A percentile compares a stretch with the other conserved stretches of the same genome.
Evolutionary conservation across 1,140 invertebrate genomes (phyloP).

Genomic region (Mamestra configurata): DNA sequence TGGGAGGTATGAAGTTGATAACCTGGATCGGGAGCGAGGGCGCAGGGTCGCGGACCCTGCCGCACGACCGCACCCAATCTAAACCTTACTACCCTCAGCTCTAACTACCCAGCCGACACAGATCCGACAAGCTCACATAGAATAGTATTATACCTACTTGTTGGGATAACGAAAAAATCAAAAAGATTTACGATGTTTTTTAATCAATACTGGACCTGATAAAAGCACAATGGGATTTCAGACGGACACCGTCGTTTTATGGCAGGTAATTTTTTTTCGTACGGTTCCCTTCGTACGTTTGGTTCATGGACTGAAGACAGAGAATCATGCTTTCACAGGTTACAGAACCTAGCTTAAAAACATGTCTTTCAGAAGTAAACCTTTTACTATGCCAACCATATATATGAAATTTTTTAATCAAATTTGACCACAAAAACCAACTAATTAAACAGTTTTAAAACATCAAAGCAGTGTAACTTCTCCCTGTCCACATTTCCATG

Average conservation of each 20-base stretch:
- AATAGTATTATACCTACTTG: constrained; percentile 19
- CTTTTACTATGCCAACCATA: too few species aligned
- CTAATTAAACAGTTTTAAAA: not conserved
- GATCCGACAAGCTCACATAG: constrained; percentile 46
- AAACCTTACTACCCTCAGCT: constrained; percentile 58
- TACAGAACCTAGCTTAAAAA: too few species aligned
- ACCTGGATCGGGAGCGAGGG: constrained; percentile 84
- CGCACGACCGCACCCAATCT: constrained; percentile 76
- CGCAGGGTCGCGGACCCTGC: constrained; percentile 78
- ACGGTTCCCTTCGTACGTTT: too few species aligned
- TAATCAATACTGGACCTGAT: not conserved
- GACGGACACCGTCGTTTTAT: too few species aligned
- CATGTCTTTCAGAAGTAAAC: too few species aligned
- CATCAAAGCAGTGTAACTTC: constrained; percentile 53
- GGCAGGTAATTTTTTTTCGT: too few species aligned
- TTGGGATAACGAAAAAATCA: not conserved
- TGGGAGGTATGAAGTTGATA: constrained; percentile 76
- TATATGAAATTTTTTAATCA: not conserved
- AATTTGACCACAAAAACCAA: not conserved
- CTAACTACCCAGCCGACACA: constrained; percentile 56
- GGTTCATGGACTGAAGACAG: too few species aligned
- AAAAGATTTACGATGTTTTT: not conserved
- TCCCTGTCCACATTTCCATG: constrained; percentile 52
- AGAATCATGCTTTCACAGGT: too few species aligned
- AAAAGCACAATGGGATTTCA: too few species aligned